A percentile compares a stretch with the other conserved stretches of the same genome.
phyloP scores from a whole-genome alignment of 2,113 vertebrate genomes.

The Tetrao urogallus region DNA sequence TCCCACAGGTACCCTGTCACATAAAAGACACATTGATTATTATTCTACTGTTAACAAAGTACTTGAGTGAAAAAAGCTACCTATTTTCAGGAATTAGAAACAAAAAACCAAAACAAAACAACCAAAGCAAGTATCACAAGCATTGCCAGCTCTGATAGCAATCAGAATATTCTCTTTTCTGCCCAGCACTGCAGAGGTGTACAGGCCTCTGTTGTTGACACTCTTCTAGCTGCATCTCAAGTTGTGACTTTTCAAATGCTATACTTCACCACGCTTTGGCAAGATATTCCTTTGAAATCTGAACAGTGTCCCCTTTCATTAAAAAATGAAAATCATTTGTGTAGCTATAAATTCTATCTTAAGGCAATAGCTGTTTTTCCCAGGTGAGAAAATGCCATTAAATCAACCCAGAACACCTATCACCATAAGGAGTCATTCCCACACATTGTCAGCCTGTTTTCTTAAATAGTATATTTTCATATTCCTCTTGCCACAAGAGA shows the following conservation, averaged over 20 bases:
- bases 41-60: conserved; percentile 50
- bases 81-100: neutral
- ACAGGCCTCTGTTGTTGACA: neutral
- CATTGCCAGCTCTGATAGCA: neutral
- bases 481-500: neutral
- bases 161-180: neutral
- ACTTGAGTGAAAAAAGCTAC: conserved; percentile 9
- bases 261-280: neutral
- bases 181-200: neutral
- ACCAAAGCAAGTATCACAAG: neutral
- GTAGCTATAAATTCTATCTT: neutral
- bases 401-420: neutral
- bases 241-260: neutral
- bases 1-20: neutral
- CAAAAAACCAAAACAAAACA: accelerated
- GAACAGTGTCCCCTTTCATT: neutral
- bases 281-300: neutral
- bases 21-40: neutral
- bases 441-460: neutral
- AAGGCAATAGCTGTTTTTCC: neutral
- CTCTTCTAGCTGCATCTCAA: neutral
- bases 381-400: neutral
- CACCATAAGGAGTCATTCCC: neutral
- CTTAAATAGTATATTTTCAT: neutral
- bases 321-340: neutral